phyloP scores from a whole-genome alignment of 2,113 vertebrate genomes.

The Eonycteris spelaea region DNA sequence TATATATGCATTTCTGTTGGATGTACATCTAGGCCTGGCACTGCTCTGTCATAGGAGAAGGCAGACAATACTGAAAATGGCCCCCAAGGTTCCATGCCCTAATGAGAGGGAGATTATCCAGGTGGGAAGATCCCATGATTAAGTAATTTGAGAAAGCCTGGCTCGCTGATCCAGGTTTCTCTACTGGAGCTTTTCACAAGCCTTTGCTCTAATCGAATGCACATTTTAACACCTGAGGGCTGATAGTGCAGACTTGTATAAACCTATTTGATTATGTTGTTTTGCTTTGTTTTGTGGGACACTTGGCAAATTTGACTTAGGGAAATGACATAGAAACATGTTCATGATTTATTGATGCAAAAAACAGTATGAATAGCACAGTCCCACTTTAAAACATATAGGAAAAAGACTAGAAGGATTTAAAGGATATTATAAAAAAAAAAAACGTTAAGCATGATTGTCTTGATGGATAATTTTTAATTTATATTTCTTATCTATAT shows the following conservation, averaged over 20 bases:
- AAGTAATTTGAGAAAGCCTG: background rate
- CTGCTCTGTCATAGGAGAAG: background rate
- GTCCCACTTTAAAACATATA: background rate
- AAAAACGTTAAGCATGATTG: background rate
- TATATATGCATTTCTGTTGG: background rate
- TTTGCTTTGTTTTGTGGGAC: background rate
- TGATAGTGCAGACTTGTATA: background rate
- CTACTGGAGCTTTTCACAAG: background rate
- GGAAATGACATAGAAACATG: background rate
- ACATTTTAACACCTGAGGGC: background rate
- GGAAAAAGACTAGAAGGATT: background rate
- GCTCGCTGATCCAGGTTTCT: background rate
- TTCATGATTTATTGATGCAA: background rate
- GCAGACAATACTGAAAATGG: background rate
- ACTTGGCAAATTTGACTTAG: background rate
- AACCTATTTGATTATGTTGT: background rate
- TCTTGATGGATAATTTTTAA: background rate
- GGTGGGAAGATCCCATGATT: background rate
- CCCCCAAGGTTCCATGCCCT: background rate
- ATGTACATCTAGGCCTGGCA: background rate
- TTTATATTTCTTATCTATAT: background rate
- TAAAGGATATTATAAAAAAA: background rate
- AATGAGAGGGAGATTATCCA: background rate
- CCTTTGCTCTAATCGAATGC: background rate
- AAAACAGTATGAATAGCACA: background rate